phyloP scores from a whole-genome alignment of 1,140 invertebrate species.

The Drosophila sp. region DNA sequence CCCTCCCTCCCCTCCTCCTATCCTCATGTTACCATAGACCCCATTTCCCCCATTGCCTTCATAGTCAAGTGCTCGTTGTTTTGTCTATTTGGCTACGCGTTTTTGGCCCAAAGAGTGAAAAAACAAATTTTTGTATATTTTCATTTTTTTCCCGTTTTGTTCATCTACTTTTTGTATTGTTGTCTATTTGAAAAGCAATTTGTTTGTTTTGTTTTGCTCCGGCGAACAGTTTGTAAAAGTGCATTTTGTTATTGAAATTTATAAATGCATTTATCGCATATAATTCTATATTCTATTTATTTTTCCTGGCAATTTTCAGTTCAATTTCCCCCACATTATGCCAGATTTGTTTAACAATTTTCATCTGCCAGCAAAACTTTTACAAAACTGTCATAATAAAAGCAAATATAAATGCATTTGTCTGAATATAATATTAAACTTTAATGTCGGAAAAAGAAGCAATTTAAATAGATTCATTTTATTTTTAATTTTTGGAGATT shows the following conservation, averaged over 20 bases:
- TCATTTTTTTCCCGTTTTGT: conserved; percentile 1
- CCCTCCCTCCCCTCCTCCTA: not conserved
- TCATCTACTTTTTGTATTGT: conserved; percentile 30
- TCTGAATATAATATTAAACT: not conserved
- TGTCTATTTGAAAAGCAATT: conserved; percentile 63
- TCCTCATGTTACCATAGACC: too few relatives aligned
- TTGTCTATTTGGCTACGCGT: conserved; percentile 54
- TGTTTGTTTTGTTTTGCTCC: conserved; percentile 65
- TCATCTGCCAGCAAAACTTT: not conserved
- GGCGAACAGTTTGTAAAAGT: conserved; percentile 57
- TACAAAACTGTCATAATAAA: conserved; percentile 35
- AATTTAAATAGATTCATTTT: not conserved
- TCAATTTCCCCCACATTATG: conserved; percentile 6
- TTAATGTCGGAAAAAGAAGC: not conserved
- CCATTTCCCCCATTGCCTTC: not conserved
- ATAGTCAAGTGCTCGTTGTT: conserved; percentile 61
- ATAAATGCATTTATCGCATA: conserved; percentile 56
- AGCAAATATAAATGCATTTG: not conserved
- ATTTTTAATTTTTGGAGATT: not conserved
- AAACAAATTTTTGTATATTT: conserved; percentile 13
- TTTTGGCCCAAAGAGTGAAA: conserved; percentile 33
- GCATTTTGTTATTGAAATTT: conserved; percentile 78
- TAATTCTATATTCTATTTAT: conserved; percentile 31
- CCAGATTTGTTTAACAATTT: conserved; percentile 11
- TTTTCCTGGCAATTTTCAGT: conserved; percentile 5